Base-by-base conservation (phyloP, 2,797 vertebrate species). In the Pampus argenteus region DNA sequence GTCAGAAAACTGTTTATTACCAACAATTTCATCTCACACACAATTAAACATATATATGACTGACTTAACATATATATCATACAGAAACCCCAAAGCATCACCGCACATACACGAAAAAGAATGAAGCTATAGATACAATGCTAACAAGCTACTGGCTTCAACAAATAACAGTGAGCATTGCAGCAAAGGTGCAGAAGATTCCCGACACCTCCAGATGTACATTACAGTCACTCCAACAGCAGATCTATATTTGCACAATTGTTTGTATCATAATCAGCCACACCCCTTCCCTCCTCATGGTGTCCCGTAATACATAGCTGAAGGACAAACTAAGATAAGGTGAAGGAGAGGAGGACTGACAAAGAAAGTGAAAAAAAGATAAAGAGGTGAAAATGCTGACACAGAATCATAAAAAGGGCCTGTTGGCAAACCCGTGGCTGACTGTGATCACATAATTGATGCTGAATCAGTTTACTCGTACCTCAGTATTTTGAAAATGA, bases 1-100 rank as follows among this genome's bases (percentile, higher is more conserved):
- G 11, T 73, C 49, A 76, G 5, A 72, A 58, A 66, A 42, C n/a
- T 34, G 40, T 85, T 82, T 84, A 83, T 79, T 71, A 48, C n/a
- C 29, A 63, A 28, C 31, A 17, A 34, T 25, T 22, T 10, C 3
- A 62, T 47, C 18, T 56, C 54, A 66, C 5, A 80, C 49, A 76
- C 23, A 45, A 70, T 36, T 6, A n/a, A n/a, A n/a, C n/a, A n/a
- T n/a, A n/a, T n/a, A n/a, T n/a, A n/a, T n/a, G n/a, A n/a, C n/a
- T n/a, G n/a, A n/a, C n/a, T 47, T 28, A 45, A 62, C 60, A 52
- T 23, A 20, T 23, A 44, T 8, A 42, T n/a, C 42, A 64, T 9
- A 71, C 18, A 72, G 17, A 48, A 69, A 55, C 5, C 31, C 65
- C 5, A 58, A n/a, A 57, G 15, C 42, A 54, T 55, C 45, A 52